Percentiles rank a stretch among this genome's conserved stretches.
Evolutionary conservation across 2,797 vertebrate genomes (phyloP).

Genomic region (Capromys pilorides): DNA sequence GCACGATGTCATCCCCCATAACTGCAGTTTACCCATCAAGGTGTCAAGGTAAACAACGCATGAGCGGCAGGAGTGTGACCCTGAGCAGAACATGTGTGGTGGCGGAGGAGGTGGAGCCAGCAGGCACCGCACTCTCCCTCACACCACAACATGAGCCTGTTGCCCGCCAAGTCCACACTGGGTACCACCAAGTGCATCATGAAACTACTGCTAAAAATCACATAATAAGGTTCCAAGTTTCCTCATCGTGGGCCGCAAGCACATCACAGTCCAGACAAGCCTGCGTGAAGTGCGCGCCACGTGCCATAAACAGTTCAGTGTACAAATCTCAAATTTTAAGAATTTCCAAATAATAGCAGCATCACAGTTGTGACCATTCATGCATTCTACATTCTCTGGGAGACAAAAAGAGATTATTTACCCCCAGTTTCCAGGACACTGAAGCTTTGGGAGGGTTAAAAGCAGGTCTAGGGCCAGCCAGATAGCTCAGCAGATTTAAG

Average conservation of each 20-base stretch:
- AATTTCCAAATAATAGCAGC: neutral
- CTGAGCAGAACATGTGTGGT: neutral
- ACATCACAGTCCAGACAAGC: neutral
- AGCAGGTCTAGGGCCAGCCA: neutral
- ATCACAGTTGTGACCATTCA: neutral
- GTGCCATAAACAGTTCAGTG: neutral
- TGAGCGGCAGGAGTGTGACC: no score
- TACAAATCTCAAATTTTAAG: neutral
- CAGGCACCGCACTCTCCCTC: neutral
- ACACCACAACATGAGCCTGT: neutral
- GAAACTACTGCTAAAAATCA: neutral
- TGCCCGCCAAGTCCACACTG: neutral
- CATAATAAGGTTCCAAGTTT: neutral
- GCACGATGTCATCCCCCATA: neutral
- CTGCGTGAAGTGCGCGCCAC: neutral
- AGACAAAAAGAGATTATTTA: neutral
- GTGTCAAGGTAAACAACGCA: neutral
- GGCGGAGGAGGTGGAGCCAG: neutral
- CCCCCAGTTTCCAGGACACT: neutral
- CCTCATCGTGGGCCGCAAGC: neutral
- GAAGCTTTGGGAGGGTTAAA: neutral
- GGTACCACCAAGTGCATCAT: neutral
- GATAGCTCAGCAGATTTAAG: no score
- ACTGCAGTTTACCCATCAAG: neutral
- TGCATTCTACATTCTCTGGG: neutral